Base-by-base conservation (phyloP, 2,888 invertebrate genomes). In the Lacanobia oleracea region DNA sequence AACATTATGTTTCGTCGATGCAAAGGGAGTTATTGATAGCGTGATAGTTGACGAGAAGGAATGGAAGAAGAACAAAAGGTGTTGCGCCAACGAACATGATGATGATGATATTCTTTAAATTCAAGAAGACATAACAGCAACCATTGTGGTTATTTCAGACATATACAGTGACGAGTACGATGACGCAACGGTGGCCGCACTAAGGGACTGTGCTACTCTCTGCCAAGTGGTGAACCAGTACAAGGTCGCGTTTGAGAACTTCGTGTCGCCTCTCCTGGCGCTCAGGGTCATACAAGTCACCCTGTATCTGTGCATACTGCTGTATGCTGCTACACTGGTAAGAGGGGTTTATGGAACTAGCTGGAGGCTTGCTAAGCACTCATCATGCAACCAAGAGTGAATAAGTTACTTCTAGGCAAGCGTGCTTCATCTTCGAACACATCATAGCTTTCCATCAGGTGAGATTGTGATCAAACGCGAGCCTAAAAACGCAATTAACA, bases 241-340 rank as follows among this genome's bases (percentile, higher is more conserved):
- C 73, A 93, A 91, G 51, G 79, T 81, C 3, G 88, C 74, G 71
- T 95, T 95, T 61, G 94, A 95, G 84, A 78, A 72, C 0, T 95
- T 95, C 77, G 92, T 93, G 37, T 95, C 95, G 0, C 95, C 95
- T 0, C 84, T 95, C 1, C 88, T 95, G 18, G 94, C 85, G 33
- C 69, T 95, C 14, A 82, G 95, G 2, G 94, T 95, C 0, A 91
- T 95, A 5, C 95, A 95, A 69, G 95, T 94, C 76, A 95, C 95
- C 0, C 76, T 95, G 68, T 95, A 94, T 67, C 85, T 94, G 2
- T 95, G 95, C 78, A 94, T 90, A 4, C 86, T 95, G 67, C 86
- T 95, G 53, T 95, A 95, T 78, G 91, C 93, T 37, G 95, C 94
- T 63, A 94, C 94, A 5, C 75, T 91, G 91, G 95, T 95, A 69